A percentile compares a stretch with the other conserved stretches of the same genome.
Conservation (phyloP, 2,888 invertebrate genomes). For the Helicoverpa assulta region DNA sequence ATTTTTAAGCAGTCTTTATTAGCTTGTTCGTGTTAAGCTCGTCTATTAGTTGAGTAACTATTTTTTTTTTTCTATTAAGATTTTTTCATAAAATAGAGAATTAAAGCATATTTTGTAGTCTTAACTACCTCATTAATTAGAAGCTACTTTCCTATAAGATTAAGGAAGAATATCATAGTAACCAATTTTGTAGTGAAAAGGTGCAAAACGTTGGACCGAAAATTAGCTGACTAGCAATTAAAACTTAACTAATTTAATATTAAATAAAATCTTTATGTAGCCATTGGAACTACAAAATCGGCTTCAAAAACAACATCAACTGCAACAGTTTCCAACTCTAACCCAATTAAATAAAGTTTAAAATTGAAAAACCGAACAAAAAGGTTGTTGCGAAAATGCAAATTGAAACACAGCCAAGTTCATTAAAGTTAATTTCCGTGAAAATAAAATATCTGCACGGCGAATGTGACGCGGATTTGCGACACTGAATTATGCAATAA, state of each 20-base stretch:
- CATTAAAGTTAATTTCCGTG: constrained; percentile 63
- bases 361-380: constrained; percentile 51
- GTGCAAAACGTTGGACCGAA: neutral
- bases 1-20: neutral
- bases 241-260: constrained; percentile 11
- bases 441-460: constrained; percentile 57
- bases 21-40: no score
- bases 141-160: neutral
- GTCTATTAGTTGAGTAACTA: no score
- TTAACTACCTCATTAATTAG: no score
- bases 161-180: neutral
- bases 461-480: constrained; percentile 62
- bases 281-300: constrained; percentile 27
- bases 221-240: neutral
- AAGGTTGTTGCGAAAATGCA: constrained; percentile 51
- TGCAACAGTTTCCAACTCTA: constrained; percentile 20
- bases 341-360: constrained; percentile 46
- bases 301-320: constrained; percentile 29
- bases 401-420: constrained; percentile 63
- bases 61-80: no score
- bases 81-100: no score
- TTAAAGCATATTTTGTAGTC: no score
- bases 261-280: constrained; percentile 34
- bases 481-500: constrained; percentile 38
- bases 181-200: neutral